Evolutionary conservation across 2,113 vertebrate genomes (phyloP), one percentile per base, ranked within the genome.

Genomic region (Macroglossus sobrinus): DNA sequence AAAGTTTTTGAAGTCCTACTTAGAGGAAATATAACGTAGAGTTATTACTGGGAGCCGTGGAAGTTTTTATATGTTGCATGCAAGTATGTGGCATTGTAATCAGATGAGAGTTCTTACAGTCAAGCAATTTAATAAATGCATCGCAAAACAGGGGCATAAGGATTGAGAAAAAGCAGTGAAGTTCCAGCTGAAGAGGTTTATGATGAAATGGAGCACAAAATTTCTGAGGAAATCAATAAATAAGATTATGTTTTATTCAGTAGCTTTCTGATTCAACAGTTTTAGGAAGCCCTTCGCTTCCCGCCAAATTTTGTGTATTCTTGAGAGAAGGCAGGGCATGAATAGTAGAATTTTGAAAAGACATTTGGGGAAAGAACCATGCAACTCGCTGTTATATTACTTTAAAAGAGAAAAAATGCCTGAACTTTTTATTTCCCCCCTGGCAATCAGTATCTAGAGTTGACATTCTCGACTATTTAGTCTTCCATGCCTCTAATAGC

Each of bases 171-270:
- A 95, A 57, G 71, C 14, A 53, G 78, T 33, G n/a, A 92, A 89
- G 16, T 72, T 93, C 4, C 19, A 93, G 47, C 7, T 95, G 28
- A 92, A 95, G 94, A 96, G 50, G 47, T 81, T 91, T 84, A 80
- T 40, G 40, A 68, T 80, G 45, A 97, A 84, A 95, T 24, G 2
- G 28, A 93, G 30, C 38, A 64, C 33, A 81, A 55, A 84, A 80
- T 87, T 92, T 92, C 94, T 81, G 21, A 45, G 69, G 93, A 97
- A 94, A 97, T 94, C 84, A 97, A 80, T 68, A 95, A 96, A 93
- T 87, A 94, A 93, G n/a, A 80, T 95, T 85, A 63, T 79, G 21
- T 57, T 92, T 38, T 86, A 63, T 93, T 95, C 53, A 86, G 38
- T 69, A 92, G 69, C 55, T 94, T 95, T 96, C 61, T 90, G 64